phyloP scores from a whole-genome alignment of 2,113 vertebrate species.

The Mixornis gularis region DNA sequence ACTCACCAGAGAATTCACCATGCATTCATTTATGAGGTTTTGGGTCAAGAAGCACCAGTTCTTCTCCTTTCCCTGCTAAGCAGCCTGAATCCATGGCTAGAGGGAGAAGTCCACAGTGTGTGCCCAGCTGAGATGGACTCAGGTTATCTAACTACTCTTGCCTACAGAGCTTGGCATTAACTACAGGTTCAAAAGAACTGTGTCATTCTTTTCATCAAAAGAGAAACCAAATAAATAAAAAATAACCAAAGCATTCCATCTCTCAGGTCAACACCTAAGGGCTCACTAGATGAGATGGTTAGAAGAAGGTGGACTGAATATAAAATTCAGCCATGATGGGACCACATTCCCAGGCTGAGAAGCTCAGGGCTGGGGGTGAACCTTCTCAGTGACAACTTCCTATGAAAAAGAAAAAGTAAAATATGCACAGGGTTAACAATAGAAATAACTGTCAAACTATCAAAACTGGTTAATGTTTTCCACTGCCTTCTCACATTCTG shows the following conservation, averaged over 20 bases:
- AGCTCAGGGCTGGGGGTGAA: neutral
- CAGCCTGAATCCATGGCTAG: neutral
- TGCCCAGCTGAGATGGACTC: neutral
- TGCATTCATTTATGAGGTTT: fast-evolving
- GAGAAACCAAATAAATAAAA: neutral
- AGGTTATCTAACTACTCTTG: neutral
- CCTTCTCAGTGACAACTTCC: neutral
- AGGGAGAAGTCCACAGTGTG: neutral
- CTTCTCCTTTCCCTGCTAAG: neutral
- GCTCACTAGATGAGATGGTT: neutral
- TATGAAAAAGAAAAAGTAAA: neutral
- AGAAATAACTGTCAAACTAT: neutral
- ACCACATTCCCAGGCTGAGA: neutral
- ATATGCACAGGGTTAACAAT: neutral
- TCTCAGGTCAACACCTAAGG: neutral
- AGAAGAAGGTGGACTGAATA: neutral
- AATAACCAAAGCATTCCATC: neutral
- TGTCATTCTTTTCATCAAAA: neutral
- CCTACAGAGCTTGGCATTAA: neutral
- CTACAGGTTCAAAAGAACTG: neutral
- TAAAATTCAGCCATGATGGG: neutral
- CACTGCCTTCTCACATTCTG: neutral
- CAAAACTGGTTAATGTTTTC: neutral
- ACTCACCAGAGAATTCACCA: neutral
- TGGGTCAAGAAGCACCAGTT: neutral